phyloP scores from a whole-genome alignment of 2,797 vertebrate genomes.

The Siniperca scherzeri region DNA sequence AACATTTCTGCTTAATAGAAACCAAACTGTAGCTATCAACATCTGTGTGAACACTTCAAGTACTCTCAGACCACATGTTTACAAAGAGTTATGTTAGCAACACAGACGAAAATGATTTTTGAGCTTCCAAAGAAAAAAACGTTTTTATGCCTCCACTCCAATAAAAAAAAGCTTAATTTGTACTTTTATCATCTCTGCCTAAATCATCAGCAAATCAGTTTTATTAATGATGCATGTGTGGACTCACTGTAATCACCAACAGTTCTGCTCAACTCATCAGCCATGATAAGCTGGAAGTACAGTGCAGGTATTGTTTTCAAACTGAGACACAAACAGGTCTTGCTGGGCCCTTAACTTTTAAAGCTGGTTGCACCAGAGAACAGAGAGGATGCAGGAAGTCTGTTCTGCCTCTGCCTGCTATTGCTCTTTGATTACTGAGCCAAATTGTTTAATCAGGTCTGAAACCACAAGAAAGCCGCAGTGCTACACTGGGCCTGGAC shows the following conservation, averaged over 20 bases:
- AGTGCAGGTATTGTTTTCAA: slow-evolving; percentile 75
- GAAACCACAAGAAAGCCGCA: slow-evolving; percentile 79
- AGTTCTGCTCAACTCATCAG: slow-evolving; percentile 53
- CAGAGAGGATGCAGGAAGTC: slow-evolving; percentile 74
- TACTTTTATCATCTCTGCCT: background rate
- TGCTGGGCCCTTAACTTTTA: slow-evolving; percentile 60
- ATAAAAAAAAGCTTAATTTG: background rate
- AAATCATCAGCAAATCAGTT: slow-evolving; percentile 16
- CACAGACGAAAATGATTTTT: background rate
- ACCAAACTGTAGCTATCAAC: slow-evolving; percentile 29
- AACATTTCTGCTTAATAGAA: slow-evolving; percentile 28
- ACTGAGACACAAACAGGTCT: slow-evolving; percentile 69
- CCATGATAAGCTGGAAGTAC: slow-evolving; percentile 63
- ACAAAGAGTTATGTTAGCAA: background rate
- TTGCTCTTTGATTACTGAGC: slow-evolving; percentile 79
- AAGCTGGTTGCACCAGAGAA: slow-evolving; percentile 48
- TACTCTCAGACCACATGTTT: slow-evolving; percentile 26
- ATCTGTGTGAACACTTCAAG: slow-evolving; percentile 16
- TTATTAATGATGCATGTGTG: slow-evolving; percentile 16
- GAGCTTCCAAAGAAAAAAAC: background rate
- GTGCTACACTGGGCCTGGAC: slow-evolving; percentile 69
- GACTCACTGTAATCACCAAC: slow-evolving; percentile 22
- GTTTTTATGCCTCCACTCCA: background rate
- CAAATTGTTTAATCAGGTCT: slow-evolving; percentile 83
- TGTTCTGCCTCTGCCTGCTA: slow-evolving; percentile 62